Evolutionary conservation across 2,113 vertebrate species (phyloP), one percentile per base, ranked within the genome.

Genomic region (Oostethus manadensis): DNA sequence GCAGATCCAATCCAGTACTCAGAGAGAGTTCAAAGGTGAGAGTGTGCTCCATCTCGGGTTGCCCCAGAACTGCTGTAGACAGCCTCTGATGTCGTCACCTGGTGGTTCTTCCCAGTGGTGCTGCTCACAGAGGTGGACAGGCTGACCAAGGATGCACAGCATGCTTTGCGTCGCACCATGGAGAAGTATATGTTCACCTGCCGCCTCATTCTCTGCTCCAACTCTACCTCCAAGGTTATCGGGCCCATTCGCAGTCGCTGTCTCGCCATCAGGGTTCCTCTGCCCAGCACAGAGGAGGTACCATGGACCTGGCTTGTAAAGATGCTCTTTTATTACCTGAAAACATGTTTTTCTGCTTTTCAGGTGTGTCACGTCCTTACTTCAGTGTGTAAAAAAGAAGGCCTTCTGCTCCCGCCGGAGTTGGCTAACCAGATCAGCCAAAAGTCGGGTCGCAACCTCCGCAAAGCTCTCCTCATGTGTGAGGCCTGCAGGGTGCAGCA

Each of bases 101-200:
- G 17, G 15, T 6, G 38, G 38, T 42, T 14, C 38, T 51, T 80
- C 64, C 40, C 83, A 99, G 97, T 99, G 82, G 95, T 99, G 16
- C 70, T 99, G 72, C 76, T 99, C 71, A 98, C 95, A 0, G 97
- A 99, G 75, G 95, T 97, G 13, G 97, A 99, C 86, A 92, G 93
- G 80, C 93, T 99, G 59, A 96, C 94, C 2, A 98, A 94, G 81
- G 97, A 99, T 0, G 97, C 96, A 48, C 97, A 99, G 74, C 97
- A 99, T 60, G 96, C 97, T 40, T 81, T 99, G 87, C 90, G 96
- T 38, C 93, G 97, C 55, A 99, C 97, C 0, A 99, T 99, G 97
- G 97, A 99, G 69, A 98, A 98, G 68, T 98, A 99, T 64, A 98
- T 97, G 96, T 73, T 88, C 0, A 98, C 95, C 56, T 99, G 97